These are phyloP conservation scores for Acanthosepion lycidas DNA, from an alignment of 2,888 invertebrate species.

Conservation along the genomic window DNA sequence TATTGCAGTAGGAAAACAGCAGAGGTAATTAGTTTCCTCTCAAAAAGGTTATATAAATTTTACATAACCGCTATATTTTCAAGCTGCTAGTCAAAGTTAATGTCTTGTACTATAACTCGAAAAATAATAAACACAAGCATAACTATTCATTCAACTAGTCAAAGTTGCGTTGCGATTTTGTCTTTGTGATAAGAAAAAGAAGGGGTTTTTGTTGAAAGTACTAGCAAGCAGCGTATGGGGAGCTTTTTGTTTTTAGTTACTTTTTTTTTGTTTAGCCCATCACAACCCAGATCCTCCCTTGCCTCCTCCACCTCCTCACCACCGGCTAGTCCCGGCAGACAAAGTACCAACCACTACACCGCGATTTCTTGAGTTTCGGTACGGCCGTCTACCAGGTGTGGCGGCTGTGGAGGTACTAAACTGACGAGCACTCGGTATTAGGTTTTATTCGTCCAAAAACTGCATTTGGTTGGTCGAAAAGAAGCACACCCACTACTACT, in stretches of 20 bases:
- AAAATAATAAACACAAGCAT: too few species aligned
- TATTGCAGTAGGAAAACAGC: neutral
- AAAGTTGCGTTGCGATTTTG: neutral
- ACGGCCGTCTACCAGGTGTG: slow-evolving; percentile 33
- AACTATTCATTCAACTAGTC: neutral
- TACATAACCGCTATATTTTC: neutral
- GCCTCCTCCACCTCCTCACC: slow-evolving; percentile 2
- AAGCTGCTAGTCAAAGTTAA: neutral
- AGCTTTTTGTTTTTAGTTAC: neutral
- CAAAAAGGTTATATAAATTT: neutral
- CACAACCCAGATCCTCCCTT: neutral
- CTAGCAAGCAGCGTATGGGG: neutral
- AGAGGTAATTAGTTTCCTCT: neutral
- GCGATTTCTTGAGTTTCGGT: neutral
- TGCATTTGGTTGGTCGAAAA: neutral
- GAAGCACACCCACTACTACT: neutral
- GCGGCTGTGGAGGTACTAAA: slow-evolving; percentile 23
- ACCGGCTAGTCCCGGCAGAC: slow-evolving; percentile 33
- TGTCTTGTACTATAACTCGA: neutral
- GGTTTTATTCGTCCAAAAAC: neutral
- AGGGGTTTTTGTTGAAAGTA: neutral
- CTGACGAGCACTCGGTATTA: neutral
- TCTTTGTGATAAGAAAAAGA: neutral
- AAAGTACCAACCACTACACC: neutral
- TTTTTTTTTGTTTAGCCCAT: neutral